A percentile compares a stretch with the other conserved stretches of the same genome.
These are phyloP conservation scores for Aradus depressus DNA, from an alignment of 2,888 invertebrate species.

Conservation along the genomic window DNA sequence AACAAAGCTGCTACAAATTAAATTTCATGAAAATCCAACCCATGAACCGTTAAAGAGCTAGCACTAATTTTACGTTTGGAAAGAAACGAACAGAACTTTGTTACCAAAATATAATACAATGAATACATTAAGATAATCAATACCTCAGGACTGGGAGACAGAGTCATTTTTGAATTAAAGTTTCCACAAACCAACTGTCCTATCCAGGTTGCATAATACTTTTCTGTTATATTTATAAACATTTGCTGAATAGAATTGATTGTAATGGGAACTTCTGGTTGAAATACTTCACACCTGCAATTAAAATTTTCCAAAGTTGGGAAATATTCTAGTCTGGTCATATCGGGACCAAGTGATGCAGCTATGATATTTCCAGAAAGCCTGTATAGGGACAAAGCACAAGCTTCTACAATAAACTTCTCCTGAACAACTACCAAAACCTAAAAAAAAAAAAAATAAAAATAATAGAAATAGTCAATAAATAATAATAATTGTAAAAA, in stretches of 20 bases:
- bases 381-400: conserved; percentile 64
- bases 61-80: no score
- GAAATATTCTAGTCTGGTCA: conserved; percentile 3
- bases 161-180: conserved; percentile 55
- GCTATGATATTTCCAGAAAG: conserved; percentile 64
- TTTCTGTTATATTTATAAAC: conserved; percentile 58
- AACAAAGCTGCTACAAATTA: no score
- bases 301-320: conserved; percentile 14
- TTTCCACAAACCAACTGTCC: conserved; percentile 63
- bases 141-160: conserved; percentile 64
- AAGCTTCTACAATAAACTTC: conserved; percentile 44
- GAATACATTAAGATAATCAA: conserved; percentile 25
- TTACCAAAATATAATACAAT: no score
- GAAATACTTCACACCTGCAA: conserved; percentile 30
- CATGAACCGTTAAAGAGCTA: no score
- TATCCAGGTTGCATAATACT: conserved; percentile 60
- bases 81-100: no score
- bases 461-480: conserved; percentile 1
- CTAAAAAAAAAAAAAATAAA: conserved; percentile 36
- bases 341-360: conserved; percentile 25
- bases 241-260: conserved; percentile 38
- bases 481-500: neutral
- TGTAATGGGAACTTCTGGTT: conserved; percentile 46
- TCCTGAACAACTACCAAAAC: conserved; percentile 66
- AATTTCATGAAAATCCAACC: no score